Base-by-base conservation (phyloP, 2,797 vertebrate genomes). In the Serranus cabrilla region DNA sequence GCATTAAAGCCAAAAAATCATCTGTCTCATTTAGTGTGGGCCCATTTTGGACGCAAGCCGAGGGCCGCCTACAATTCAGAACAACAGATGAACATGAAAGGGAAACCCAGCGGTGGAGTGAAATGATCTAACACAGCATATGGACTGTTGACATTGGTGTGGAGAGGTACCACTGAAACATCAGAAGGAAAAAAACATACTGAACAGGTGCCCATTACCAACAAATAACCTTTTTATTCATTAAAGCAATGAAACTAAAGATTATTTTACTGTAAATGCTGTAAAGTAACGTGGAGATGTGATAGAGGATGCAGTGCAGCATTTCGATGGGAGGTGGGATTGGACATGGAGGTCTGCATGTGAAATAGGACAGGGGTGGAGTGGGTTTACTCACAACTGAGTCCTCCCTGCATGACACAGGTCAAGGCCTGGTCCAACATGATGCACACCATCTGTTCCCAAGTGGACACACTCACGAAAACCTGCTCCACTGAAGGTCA, bases 391-490 rank as follows among this genome's bases (percentile, higher is more conserved):
- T 93, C 91, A 94, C 74, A 73, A 61, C 60, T 89, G 75, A 88
- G 64, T 92, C 84, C 82, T 85, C 77, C 78, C n/a, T 76, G 63
- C 63, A 25, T 71, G 85, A 79, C 87, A 88, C 49, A 56, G 87
- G 92, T 90, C 88, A 87, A 61, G 46, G 69, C 87, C 85, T 60
- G 75, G 87, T 85, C 61, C 82, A 72, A 46, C 75, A 85, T 92
- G 87, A 93, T 89, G 80, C 85, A 84, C 71, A 87, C 92, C 88
- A 91, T 94, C 92, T 95, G 93, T 79, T 90, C 87, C 78, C 79
- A 10, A 70, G 12, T 31, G 84, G 71, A 79, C 79, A 66, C 65
- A 56, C 75, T 73, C 87, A 90, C 60, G 62, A 79, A 74, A 88
- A 87, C 78, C 84, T 89, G 81, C 82, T 86, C 58, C 72, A 39